Evolutionary conservation across 2,888 invertebrate genomes (phyloP).

Genomic region (Nemotelus nigrinus): DNA sequence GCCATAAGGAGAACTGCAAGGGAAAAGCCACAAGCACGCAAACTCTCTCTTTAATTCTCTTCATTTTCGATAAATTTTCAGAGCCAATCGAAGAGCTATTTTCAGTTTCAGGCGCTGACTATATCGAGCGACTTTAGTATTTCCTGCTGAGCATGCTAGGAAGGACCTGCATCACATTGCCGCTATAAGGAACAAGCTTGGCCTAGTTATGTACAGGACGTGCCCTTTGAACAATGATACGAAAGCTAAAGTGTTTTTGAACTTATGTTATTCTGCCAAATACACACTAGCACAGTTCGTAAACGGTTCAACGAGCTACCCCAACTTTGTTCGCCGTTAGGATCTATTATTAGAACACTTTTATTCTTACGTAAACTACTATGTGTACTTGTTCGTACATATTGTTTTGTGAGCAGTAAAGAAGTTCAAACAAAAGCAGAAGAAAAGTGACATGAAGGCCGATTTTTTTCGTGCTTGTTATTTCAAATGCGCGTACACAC

Average conservation of each 20-base stretch:
- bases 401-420: too few relatives aligned
- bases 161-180: background rate
- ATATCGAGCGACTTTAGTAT: background rate
- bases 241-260: too few relatives aligned
- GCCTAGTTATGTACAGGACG: background rate
- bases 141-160: background rate
- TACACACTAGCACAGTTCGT: background rate
- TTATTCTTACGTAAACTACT: background rate
- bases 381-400: background rate
- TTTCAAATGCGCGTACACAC: too few relatives aligned
- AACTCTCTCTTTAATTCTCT: slow-evolving; percentile 14
- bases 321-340: background rate
- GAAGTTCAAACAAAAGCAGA: too few relatives aligned
- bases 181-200: background rate
- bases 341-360: background rate
- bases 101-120: background rate
- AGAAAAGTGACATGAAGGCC: too few relatives aligned
- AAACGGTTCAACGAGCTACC: background rate
- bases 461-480: too few relatives aligned
- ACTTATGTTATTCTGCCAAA: background rate
- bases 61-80: background rate
- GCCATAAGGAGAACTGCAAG: too few relatives aligned
- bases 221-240: background rate
- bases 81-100: background rate
- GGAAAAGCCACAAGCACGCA: background rate